Evolutionary conservation across 1,140 invertebrate species (phyloP), one percentile per base, ranked within the genome.

Genomic region (Caenorhabditis tropicalis): DNA sequence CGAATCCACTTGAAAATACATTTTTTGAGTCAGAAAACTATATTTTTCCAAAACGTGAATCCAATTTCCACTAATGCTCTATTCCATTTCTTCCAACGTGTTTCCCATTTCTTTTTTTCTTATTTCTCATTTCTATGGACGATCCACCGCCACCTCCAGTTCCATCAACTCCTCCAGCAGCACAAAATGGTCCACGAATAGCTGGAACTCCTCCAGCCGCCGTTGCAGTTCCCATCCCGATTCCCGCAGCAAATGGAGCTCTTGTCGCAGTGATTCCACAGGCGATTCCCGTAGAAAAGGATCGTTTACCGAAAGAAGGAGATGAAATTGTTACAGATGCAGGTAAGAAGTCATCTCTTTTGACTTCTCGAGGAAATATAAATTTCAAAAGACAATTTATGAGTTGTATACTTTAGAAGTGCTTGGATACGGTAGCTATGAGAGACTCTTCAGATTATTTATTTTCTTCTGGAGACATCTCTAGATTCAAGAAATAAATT

Each of bases 241-340:
- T 39, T 24, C 39, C 51, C 0, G 79, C 79, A 24, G 79, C 7
- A 31, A 31, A 31, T 81, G 46, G 46, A 12, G 19, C 79, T n/a
- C 24, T 15, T 2, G 15, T 39, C 39, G 27, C 46, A 19, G 27
- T n/a, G 10, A 1, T 51, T 49, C 74, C 74, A 49, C 21, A 27
- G 6, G 74, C 74, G 16, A 21, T 21, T 3, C 39, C 29, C 3
- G 21, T 10, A 27, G 81, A 82, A 36, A 86, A 85, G 60, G 84
- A 85, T 39, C 58, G 84, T n/a, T 60, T 85, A 15, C 84, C 84
- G n/a, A 33, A 74, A 19, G 39, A 65, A 19, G 81, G 81, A 48
- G 84, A 85, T 74, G 56, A 49, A 16, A 74, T 83, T 27, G 27
- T 51, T 16, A 70, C 82, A 5, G 82, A 83, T 15, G 12, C 24